Base-by-base conservation (phyloP, 2,888 invertebrate species). In the Erebia epiphron region DNA sequence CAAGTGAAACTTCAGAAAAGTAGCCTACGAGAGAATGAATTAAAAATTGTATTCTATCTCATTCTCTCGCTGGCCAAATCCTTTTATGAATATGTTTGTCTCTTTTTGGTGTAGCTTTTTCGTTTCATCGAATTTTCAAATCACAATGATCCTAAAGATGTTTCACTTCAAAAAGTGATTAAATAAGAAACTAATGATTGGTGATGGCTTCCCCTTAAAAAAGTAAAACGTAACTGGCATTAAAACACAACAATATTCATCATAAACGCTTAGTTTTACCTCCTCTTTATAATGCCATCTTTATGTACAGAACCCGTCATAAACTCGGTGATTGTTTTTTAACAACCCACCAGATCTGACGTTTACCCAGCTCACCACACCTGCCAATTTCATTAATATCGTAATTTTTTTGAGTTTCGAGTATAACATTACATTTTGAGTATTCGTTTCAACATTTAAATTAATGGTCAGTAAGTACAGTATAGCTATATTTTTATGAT, bases 241-340 rank as follows among this genome's bases (percentile, higher is more conserved):
- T 68, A 68, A 73, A 70, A 65, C 70, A 65, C 70, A 41, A 66
- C 60, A 68, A 71, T 72, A 75, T 77, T 62, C 77, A 76, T 86
- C 85, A 86, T 86, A 86, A 87, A 83, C 84, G 83, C 83, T 84
- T 82, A 83, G 81, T 80, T 82, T 80, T 76, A 83, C 80, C 80
- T 79, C 80, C 76, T 70, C 79, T 69, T 83, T 80, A 84, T 82
- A 83, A 75, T 74, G 73, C 84, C 83, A 87, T 86, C 83, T 89
- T 89, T 87, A 89, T 85, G 82, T 82, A 82, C 81, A 80, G 81
- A 81, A 68, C 76, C 84, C 87, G 81, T 85, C 88, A 80, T 89
- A 87, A 89, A 88, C 73, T 73, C 72, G 70, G 73, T 72, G 83
- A 84, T 86, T 82, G 81, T 77, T 79, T 76, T 76, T 77, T 79